These are phyloP conservation scores for Meiosimyza decipiens DNA, from an alignment of 2,888 invertebrate genomes.

Conservation along the genomic window DNA sequence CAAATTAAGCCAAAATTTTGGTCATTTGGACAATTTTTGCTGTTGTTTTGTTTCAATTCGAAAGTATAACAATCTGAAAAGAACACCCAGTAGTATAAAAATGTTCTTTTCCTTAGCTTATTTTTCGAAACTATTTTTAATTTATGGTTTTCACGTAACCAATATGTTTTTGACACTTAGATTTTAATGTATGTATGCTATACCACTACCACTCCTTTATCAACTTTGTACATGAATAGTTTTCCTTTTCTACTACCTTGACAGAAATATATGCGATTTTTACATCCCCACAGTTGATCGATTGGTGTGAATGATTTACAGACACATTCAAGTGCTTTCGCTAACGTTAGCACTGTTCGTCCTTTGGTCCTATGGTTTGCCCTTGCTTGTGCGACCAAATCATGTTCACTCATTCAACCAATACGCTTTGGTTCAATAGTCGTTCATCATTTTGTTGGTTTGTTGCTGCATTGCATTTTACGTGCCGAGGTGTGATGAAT, in stretches of 20 bases:
- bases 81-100: background rate
- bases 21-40: background rate
- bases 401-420: conserved; percentile 35
- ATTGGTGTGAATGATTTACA: conserved; percentile 44
- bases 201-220: no score
- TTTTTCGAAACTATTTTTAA: conserved; percentile 33
- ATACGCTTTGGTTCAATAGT: conserved; percentile 60
- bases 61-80: no score
- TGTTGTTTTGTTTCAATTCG: conserved; percentile 2
- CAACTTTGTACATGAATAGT: no score
- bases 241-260: background rate
- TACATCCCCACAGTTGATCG: conserved; percentile 36
- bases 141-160: background rate
- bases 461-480: background rate
- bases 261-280: background rate
- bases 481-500: conserved; percentile 17
- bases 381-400: conserved; percentile 11
- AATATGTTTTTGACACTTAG: no score
- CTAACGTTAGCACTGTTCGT: background rate
- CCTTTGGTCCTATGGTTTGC: conserved; percentile 4
- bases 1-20: no score
- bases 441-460: conserved; percentile 58
- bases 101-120: conserved; percentile 30
- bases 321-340: conserved; percentile 26
- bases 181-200: no score